Percentiles rank a stretch among this genome's conserved stretches.
These are phyloP conservation scores for Platycnemis pennipes DNA, from an alignment of 2,888 invertebrate genomes.

Conservation along the genomic window DNA sequence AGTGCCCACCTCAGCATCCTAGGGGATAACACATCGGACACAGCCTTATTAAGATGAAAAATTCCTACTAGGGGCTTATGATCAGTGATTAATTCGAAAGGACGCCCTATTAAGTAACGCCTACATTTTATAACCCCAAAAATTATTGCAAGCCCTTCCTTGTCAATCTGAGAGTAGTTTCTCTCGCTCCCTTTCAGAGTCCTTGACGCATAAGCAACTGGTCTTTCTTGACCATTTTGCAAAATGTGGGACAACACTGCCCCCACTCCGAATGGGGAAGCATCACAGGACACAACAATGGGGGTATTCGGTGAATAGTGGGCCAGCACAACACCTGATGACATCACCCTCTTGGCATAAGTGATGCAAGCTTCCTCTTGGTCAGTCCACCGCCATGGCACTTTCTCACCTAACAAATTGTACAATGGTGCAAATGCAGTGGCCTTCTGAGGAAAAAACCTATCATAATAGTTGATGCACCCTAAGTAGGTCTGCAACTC, in stretches of 20 bases:
- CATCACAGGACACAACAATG: slow-evolving; percentile 76
- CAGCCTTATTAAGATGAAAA: slow-evolving; percentile 75
- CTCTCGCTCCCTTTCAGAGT: slow-evolving; percentile 73
- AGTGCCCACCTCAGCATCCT: slow-evolving; percentile 75
- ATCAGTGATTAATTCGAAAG: slow-evolving; percentile 76
- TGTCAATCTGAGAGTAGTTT: slow-evolving; percentile 73
- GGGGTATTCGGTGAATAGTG: slow-evolving; percentile 75
- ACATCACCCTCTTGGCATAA: slow-evolving; percentile 29
- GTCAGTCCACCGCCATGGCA: background rate
- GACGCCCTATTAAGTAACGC: slow-evolving; percentile 73
- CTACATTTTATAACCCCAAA: slow-evolving; percentile 74
- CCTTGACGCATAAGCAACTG: slow-evolving; percentile 74
- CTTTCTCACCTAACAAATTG: slow-evolving; percentile 1
- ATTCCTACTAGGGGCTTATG: slow-evolving; percentile 77
- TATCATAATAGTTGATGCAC: slow-evolving; percentile 25
- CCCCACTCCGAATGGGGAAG: slow-evolving; percentile 74
- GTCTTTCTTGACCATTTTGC: slow-evolving; percentile 74
- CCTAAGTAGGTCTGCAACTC: background rate
- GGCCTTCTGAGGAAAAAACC: slow-evolving; percentile 17
- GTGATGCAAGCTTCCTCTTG: background rate
- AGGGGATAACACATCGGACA: slow-evolving; percentile 75
- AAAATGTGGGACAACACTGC: slow-evolving; percentile 73
- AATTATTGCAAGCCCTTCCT: slow-evolving; percentile 74
- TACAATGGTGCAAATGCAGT: slow-evolving; percentile 17
- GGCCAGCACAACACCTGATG: slow-evolving; percentile 73